Evolutionary conservation across 1,140 invertebrate genomes (phyloP), one percentile per base, ranked within the genome.

Genomic region (Sinella curviseta): DNA sequence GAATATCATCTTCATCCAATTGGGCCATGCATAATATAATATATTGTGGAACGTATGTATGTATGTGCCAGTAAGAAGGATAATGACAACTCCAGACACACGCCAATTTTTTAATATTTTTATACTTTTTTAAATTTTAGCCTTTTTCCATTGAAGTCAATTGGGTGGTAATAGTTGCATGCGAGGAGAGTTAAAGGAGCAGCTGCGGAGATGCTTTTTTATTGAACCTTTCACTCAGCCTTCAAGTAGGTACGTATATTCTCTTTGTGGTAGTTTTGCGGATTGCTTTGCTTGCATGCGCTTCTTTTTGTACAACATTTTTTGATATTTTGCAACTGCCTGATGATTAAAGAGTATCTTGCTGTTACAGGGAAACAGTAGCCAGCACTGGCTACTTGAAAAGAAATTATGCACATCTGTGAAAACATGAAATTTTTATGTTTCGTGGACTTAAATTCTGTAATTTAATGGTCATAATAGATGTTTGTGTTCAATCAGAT

Each of bases 71-170:
- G n/a, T n/a, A 70, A 70, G 65, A 70, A 70, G 30, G 24, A 70
- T 31, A 70, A 31, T 33, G 26, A 70, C 31, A 70, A 70, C 31
- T 70, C 65, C 65, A 70, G 65, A 70, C 65, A 70, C 65, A 70
- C 65, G 65, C 65, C 65, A 70, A 70, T 70, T 70, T 70, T 70
- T 70, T 17, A 12, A n/a, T 4, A 70, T 70, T 70, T 70, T 70
- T 70, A n/a, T 65, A n/a, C 14, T n/a, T 70, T 70, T 31, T 8
- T 2, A 70, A 33, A 31, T 16, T 2, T 8, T 60, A 60, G 31
- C 8, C 8, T 14, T 70, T 70, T 70, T 70, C 26, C 12, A 14
- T 70, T 33, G 65, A 70, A 70, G 24, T 70, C 12, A 31, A 70
- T 17, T 33, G 28, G 65, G 65, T 70, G 65, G 65, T 24, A 70